Conservation (phyloP, 2,113 vertebrate genomes). For the Pelodiscus sinensis region DNA sequence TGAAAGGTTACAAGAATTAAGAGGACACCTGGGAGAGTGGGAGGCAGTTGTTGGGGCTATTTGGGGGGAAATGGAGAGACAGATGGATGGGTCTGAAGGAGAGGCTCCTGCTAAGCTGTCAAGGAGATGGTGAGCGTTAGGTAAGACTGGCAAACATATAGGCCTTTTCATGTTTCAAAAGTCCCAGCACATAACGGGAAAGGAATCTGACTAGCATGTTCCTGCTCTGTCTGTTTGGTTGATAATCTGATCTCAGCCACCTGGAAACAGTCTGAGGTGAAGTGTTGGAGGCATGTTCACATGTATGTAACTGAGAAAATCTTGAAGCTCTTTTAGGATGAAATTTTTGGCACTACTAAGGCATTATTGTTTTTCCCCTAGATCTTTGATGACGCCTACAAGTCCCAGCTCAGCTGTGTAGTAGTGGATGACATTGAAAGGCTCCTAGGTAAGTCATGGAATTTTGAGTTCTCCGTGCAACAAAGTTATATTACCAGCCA, state of each 20-base stretch:
- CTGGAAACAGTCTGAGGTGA: neutral
- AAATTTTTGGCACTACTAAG: neutral
- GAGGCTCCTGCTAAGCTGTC: neutral
- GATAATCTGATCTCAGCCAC: neutral
- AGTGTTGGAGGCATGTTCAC: neutral
- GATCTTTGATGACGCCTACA: conserved; percentile 98
- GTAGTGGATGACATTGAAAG: conserved; percentile 97
- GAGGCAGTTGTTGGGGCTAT: neutral
- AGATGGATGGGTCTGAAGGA: neutral
- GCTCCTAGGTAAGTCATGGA: conserved; percentile 85
- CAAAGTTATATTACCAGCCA: neutral
- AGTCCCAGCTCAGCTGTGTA: conserved; percentile 97
- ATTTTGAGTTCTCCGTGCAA: accelerated
- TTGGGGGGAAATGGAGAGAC: neutral
- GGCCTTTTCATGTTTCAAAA: neutral
- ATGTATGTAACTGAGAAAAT: neutral
- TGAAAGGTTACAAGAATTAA: neutral
- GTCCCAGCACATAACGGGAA: no score
- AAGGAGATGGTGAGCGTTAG: neutral
- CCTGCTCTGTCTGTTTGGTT: neutral
- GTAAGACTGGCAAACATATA: neutral
- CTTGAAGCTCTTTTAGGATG: neutral
- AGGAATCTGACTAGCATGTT: neutral
- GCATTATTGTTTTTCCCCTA: conserved; percentile 62
- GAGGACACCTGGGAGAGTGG: neutral